Evolutionary conservation across 2,888 invertebrate genomes (phyloP), one percentile per base, ranked within the genome.

Genomic region (Rhimphoctona megacephalus): DNA sequence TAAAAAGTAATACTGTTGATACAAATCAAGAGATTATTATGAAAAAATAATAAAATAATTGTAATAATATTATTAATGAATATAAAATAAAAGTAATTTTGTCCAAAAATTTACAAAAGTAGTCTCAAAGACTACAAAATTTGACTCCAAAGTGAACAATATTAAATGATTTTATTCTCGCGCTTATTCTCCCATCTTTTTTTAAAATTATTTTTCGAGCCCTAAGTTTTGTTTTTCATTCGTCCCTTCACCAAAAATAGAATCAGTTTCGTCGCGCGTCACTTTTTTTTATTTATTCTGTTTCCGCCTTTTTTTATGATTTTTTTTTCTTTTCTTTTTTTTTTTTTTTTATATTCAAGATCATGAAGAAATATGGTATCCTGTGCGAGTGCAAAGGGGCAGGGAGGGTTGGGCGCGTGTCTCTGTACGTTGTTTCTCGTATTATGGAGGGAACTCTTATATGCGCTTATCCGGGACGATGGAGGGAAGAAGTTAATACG

Each of bases 281-380:
- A 72, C 49, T 49, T 46, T 82, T 79, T 83, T 76, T 80, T 82
- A 11, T 52, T 61, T 33, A 49, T 74, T 76, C 77, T 70, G 49
- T 33, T 73, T 77, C 80, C 64, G 66, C 77, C 73, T 81, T 64
- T 72, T 79, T 79, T 73, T 61, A 2, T 3, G 3, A 52, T 43
- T 11, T 73, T 22, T 30, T 14, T 43, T 78, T 78, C 70, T 83
- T 73, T n/a, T 57, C 25, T 1, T 22, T 33, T 78, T 69, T 74
- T 81, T 83, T 87, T 89, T 89, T 89, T 85, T 85, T 66, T 89
- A 87, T 86, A 87, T 85, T 69, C 67, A 61, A 64, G 80, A 83
- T 74, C 83, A 85, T 78, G 85, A 78, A 88, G 90, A 90, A 90
- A 91, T 89, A 89, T 89, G 87, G 89, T 89, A 90, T 90, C 91